Base-by-base conservation (phyloP, 2,888 invertebrate species). In the Cryptocephalus moraei region DNA sequence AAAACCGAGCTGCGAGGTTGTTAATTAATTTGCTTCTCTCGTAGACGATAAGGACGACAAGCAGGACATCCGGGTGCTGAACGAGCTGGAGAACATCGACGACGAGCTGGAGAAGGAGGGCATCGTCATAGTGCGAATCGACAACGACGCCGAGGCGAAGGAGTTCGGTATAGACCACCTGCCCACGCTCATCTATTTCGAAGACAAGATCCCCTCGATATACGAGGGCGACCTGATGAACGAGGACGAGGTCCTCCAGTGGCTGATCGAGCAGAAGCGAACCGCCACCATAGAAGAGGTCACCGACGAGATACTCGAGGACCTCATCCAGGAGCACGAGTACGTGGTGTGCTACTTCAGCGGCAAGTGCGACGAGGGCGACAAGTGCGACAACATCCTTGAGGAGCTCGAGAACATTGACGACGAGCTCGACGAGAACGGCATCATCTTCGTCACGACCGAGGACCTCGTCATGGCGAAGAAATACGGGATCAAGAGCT, bases 281-380 rank as follows among this genome's bases (percentile, higher is more conserved):
- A 84, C 86, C 1, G 91, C 91, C 8, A 93, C 92, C 6, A 93
- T 93, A 60, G 93, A 93, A 73, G 92, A 92, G 73, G 91, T 93
- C 38, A 91, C 91, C 4, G 92, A 92, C 67, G 91, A 92, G 73
- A 91, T 93, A 60, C 72, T 93, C 31, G 77, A 79, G 50, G 86
- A 86, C 61, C 76, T 93, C 31, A 89, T 93, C 58, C 86, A 87
- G 55, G 89, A 91, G 63, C 89, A 91, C 62, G 91, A 91, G 76
- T 92, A 92, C 67, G 91, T 93, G 39, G 90, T 91, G n/a, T 91
- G 90, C 4, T 91, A 90, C 68, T 93, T 92, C 73, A 91, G 91
- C 67, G 90, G 91, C 22, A 84, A 84, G 57, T 91, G 91, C 63
- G 90, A 90, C 61, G 86, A 90, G 52, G 91, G 91, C 11, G 86